Conservation (phyloP, 2,797 vertebrate genomes). For the Cuniculus paca region DNA sequence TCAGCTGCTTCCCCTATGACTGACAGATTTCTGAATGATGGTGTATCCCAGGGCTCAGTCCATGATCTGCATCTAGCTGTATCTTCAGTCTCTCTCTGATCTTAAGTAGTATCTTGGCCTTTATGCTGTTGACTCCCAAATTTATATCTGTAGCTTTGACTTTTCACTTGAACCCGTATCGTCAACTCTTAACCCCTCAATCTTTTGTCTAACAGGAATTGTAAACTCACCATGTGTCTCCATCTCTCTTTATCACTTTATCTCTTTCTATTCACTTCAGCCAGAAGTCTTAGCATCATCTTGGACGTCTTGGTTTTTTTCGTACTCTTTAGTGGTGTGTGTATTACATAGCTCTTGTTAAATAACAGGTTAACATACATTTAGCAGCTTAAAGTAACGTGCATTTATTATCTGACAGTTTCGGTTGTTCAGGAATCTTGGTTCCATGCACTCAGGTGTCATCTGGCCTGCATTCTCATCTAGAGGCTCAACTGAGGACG, state of each 20-base stretch:
- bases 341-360: neutral
- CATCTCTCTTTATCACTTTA: neutral
- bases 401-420: neutral
- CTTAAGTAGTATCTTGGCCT: neutral
- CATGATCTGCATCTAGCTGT: neutral
- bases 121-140: neutral
- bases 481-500: neutral
- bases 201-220: neutral
- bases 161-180: neutral
- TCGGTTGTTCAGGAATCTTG: neutral
- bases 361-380: neutral
- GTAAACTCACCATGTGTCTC: neutral
- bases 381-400: neutral
- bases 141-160: neutral
- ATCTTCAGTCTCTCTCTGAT: neutral
- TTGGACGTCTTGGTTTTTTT: slow-evolving; percentile 43
- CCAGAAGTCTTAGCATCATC: neutral
- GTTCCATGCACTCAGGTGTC: neutral
- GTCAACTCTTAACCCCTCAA: neutral
- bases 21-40: neutral
- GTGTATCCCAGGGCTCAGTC: neutral
- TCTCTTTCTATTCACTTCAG: neutral
- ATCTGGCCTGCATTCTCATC: slow-evolving; percentile 7
- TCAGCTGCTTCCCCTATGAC: neutral
- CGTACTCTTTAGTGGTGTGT: neutral